Evolutionary conservation across 2,888 invertebrate genomes (phyloP).

Genomic region (Apodemia zela): DNA sequence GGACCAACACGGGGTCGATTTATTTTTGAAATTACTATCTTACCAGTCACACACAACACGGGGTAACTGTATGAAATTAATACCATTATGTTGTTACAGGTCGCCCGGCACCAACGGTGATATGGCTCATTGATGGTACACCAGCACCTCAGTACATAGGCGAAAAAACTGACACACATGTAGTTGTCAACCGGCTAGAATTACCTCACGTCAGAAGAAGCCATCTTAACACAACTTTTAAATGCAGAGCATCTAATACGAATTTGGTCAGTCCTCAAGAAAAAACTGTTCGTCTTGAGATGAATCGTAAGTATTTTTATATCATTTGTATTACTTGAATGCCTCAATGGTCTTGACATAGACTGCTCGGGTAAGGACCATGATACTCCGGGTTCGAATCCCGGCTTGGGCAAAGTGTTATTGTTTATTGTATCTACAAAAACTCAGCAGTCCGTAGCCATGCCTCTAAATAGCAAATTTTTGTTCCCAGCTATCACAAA

Average conservation of each 20-base stretch:
- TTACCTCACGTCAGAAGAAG: slow-evolving; percentile 86
- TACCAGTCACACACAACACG: too few relatives aligned
- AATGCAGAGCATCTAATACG: slow-evolving; percentile 93
- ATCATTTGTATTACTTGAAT: not conserved
- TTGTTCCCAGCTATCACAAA: too few relatives aligned
- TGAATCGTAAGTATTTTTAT: slow-evolving; percentile 86
- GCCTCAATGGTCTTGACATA: too few relatives aligned
- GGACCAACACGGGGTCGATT: too few relatives aligned
- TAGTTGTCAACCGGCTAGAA: slow-evolving; percentile 89
- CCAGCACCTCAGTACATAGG: slow-evolving; percentile 86
- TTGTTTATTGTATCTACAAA: too few relatives aligned
- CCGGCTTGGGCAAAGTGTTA: too few relatives aligned
- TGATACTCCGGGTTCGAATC: too few relatives aligned
- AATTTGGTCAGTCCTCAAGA: slow-evolving; percentile 91
- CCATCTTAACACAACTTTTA: slow-evolving; percentile 91
- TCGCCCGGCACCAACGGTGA: slow-evolving; percentile 91
- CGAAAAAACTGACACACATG: slow-evolving; percentile 85
- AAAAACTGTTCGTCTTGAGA: slow-evolving; percentile 89
- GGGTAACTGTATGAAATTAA: too few relatives aligned
- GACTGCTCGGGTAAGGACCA: too few relatives aligned
- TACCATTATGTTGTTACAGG: slow-evolving; percentile 68
- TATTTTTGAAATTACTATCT: too few relatives aligned
- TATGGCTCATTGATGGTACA: slow-evolving; percentile 89
- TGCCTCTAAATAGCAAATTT: too few relatives aligned
- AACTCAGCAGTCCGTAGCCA: too few relatives aligned